Evolutionary conservation across 2,113 vertebrate genomes (phyloP).

Genomic region (Gambusia affinis): DNA sequence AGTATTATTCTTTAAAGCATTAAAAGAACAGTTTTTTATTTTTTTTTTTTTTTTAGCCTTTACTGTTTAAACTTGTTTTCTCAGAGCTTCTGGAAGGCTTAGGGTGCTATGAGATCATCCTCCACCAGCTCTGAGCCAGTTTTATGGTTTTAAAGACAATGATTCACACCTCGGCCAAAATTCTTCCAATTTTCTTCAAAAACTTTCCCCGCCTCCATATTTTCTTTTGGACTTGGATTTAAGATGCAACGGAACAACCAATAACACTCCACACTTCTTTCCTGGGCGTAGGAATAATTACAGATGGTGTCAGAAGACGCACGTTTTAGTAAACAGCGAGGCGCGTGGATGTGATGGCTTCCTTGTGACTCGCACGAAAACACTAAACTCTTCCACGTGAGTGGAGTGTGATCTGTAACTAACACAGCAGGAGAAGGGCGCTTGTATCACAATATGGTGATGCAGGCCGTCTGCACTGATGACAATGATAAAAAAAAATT

Average conservation of each 20-base stretch:
- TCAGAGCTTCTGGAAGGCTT: not conserved
- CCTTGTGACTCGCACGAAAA: slow-evolving; percentile 40
- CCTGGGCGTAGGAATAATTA: slow-evolving; percentile 34
- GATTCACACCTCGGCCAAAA: not conserved
- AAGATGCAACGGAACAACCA: not conserved
- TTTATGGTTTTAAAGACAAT: not conserved
- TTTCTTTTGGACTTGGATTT: not conserved
- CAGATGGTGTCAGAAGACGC: not conserved
- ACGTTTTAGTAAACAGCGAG: slow-evolving; percentile 18
- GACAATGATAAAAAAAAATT: not conserved
- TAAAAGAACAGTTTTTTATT: too few relatives aligned
- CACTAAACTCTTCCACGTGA: slow-evolving; percentile 16
- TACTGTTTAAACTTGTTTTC: too few relatives aligned
- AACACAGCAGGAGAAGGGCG: slow-evolving; percentile 30
- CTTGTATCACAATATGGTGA: slow-evolving; percentile 35
- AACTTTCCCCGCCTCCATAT: not conserved
- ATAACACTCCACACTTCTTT: not conserved
- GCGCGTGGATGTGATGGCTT: slow-evolving; percentile 38
- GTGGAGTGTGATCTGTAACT: slow-evolving; percentile 37
- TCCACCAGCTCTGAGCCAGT: not conserved
- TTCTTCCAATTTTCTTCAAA: not conserved
- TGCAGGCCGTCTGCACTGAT: slow-evolving; percentile 22
- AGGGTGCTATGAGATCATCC: not conserved
- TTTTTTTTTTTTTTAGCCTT: too few relatives aligned
- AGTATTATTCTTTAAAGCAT: not conserved